Conservation (phyloP, 1,140 invertebrate species). For the Homalodisca vitripennis region DNA sequence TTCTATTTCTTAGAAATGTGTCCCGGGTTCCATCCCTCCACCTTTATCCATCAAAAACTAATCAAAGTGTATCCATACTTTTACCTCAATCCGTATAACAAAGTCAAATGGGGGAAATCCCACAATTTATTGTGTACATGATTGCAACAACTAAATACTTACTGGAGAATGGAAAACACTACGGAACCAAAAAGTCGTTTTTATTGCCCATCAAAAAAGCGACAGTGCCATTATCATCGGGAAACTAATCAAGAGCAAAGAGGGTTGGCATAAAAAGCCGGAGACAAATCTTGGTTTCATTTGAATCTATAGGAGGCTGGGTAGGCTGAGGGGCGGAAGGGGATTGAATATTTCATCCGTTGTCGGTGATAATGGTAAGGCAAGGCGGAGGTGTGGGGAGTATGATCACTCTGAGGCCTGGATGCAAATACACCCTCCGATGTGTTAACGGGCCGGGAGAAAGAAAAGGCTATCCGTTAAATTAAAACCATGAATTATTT, state of each 20-base stretch:
- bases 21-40: no score
- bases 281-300: slow-evolving; percentile 16
- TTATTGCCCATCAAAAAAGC: no score
- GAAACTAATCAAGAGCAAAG: slow-evolving; percentile 4
- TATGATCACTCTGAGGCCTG: neutral
- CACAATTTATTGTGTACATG: no score
- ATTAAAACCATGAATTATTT: slow-evolving; percentile 21
- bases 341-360: slow-evolving; percentile 21
- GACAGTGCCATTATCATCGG: neutral
- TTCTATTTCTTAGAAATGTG: no score
- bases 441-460: slow-evolving; percentile 4
- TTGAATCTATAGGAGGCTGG: slow-evolving; percentile 6
- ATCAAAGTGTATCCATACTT: no score
- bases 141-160: no score
- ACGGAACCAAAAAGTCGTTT: no score
- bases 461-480: slow-evolving; percentile 13
- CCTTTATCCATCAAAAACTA: no score
- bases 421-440: neutral
- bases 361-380: slow-evolving; percentile 19
- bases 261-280: slow-evolving; percentile 11
- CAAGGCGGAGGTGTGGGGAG: neutral
- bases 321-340: neutral
- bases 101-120: no score
- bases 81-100: no score
- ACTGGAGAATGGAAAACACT: no score